These are phyloP conservation scores for Cairina moschata DNA, from an alignment of 2,113 vertebrate genomes.

Conservation along the genomic window DNA sequence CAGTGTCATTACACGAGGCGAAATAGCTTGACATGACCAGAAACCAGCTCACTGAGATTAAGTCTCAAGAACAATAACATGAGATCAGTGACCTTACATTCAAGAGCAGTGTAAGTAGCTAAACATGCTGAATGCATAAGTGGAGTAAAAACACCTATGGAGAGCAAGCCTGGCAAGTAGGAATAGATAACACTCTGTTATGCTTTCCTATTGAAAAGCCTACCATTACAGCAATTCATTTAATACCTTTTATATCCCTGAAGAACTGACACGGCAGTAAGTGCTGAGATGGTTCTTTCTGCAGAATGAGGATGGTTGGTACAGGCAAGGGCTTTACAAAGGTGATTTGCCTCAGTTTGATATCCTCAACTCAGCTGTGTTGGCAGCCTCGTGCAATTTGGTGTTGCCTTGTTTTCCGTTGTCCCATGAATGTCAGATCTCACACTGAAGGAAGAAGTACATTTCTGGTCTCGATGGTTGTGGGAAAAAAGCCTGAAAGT, in stretches of 20 bases:
- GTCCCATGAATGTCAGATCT: not conserved
- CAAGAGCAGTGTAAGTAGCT: not conserved
- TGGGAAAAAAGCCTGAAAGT: not conserved
- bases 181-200: not conserved
- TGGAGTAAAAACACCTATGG: fast-evolving
- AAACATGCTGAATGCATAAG: fast-evolving
- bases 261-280: not conserved
- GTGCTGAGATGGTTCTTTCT: not conserved
- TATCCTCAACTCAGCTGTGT: not conserved
- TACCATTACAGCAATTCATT: not conserved
- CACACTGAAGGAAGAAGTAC: not conserved
- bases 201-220: not conserved
- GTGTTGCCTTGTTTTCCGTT: not conserved
- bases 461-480: not conserved
- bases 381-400: not conserved
- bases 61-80: not conserved
- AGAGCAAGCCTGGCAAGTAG: not conserved
- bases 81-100: not conserved
- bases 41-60: not conserved
- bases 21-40: not conserved
- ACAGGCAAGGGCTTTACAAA: not conserved
- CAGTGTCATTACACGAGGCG: not conserved
- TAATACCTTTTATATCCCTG: not conserved
- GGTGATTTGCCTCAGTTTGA: not conserved
- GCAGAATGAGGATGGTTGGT: not conserved